phyloP scores from a whole-genome alignment of 2,113 vertebrate species.

The Aptenodytes patagonicus region DNA sequence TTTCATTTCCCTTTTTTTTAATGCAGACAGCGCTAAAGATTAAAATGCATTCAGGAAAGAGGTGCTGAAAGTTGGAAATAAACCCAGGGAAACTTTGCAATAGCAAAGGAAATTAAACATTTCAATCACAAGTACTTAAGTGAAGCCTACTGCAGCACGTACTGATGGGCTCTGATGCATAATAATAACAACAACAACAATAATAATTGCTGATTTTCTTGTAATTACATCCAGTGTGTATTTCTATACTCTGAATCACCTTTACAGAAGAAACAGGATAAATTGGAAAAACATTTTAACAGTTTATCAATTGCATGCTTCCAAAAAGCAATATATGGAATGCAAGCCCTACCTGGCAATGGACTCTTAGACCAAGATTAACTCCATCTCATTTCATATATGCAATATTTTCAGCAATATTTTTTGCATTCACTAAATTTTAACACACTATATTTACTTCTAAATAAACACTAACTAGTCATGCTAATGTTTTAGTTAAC shows the following conservation, averaged over 20 bases:
- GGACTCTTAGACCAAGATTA: not conserved
- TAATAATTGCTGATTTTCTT: not conserved
- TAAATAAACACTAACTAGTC: not conserved
- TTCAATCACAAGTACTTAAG: not conserved
- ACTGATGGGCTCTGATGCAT: not conserved
- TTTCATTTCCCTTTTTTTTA: not conserved
- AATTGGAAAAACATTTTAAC: rapidly evolving
- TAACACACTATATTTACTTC: not conserved
- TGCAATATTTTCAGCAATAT: not conserved
- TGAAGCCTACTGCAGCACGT: not conserved
- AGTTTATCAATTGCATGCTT: not conserved
- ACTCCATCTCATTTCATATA: not conserved
- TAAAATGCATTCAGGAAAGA: not conserved
- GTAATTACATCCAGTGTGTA: not conserved
- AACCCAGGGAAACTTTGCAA: not conserved
- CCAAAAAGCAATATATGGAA: not conserved
- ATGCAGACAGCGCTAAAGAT: not conserved
- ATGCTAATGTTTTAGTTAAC: not conserved
- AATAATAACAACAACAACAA: not conserved
- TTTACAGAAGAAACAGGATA: not conserved
- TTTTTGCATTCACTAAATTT: not conserved
- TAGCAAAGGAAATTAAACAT: slow-evolving; percentile 13
- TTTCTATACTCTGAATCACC: not conserved
- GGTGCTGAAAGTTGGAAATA: not conserved
- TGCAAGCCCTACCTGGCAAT: not conserved